Conservation (phyloP, 2,113 vertebrate species). For the Tragelaphus strepsiceros region DNA sequence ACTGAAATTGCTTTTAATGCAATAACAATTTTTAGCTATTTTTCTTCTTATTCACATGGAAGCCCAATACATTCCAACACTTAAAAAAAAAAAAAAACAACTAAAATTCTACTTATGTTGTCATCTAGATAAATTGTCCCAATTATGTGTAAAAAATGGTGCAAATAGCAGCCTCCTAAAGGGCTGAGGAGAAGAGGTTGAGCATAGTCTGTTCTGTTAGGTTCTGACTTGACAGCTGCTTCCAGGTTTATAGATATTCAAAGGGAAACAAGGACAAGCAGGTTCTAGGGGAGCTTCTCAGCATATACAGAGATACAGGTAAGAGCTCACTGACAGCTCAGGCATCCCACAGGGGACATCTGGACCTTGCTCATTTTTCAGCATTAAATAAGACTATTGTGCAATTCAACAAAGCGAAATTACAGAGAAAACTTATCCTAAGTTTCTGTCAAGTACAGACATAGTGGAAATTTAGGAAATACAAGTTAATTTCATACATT, state of each 20-base stretch:
- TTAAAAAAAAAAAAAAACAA: not conserved
- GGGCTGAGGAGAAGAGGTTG: conserved; percentile 71
- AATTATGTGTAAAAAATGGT: conserved; percentile 75
- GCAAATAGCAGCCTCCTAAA: conserved; percentile 76
- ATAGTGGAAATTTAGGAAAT: conserved; percentile 11
- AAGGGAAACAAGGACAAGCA: conserved; percentile 74
- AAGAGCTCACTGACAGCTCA: conserved; percentile 71
- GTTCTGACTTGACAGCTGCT: conserved; percentile 65
- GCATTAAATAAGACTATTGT: conserved; percentile 73
- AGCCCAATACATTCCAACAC: not conserved
- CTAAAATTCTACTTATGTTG: conserved; percentile 72
- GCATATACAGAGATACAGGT: conserved; percentile 58
- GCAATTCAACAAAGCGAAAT: conserved; percentile 59
- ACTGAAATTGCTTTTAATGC: conserved; percentile 22
- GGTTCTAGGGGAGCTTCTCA: conserved; percentile 62
- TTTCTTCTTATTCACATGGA: not conserved
- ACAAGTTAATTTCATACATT: not conserved
- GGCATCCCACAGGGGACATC: conserved; percentile 71
- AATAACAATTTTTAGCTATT: conserved; percentile 1
- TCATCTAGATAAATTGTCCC: conserved; percentile 78
- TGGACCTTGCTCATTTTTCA: conserved; percentile 71
- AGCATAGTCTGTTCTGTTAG: conserved; percentile 66
- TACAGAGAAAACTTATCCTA: not conserved
- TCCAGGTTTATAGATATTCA: conserved; percentile 68
- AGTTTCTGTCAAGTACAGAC: conserved; percentile 3